Evolutionary conservation across 2,113 vertebrate genomes (phyloP).

Genomic region (Psilopogon haemacephalus): DNA sequence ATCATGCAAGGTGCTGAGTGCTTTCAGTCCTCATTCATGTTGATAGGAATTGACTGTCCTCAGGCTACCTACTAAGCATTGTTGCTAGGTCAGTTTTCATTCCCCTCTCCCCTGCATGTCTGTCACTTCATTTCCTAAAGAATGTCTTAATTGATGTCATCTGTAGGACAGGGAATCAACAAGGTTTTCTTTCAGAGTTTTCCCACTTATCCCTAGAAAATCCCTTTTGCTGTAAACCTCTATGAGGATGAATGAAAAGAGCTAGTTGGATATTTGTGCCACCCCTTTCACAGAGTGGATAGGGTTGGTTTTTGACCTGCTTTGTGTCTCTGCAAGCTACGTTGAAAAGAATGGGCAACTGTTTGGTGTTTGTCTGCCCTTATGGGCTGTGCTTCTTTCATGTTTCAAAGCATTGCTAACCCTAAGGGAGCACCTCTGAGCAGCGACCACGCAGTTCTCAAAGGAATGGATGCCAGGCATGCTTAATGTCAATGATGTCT

Average conservation of each 20-base stretch:
- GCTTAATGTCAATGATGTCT: neutral
- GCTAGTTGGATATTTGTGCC: neutral
- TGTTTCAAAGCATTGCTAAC: neutral
- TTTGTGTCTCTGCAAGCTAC: neutral
- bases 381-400: neutral
- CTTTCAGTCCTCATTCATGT: neutral
- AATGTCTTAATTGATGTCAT: conserved; percentile 9
- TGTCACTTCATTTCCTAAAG: conserved; percentile 27
- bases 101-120: neutral
- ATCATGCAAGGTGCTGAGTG: conserved; percentile 3
- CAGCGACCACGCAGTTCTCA: neutral
- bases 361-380: neutral
- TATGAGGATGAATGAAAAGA: neutral
- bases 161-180: neutral
- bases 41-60: conserved; percentile 27
- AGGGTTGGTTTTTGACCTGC: neutral
- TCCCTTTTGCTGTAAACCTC: neutral
- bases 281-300: neutral
- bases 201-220: neutral
- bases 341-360: neutral
- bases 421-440: neutral
- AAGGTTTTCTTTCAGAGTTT: conserved; percentile 4
- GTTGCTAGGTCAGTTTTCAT: conserved; percentile 11
- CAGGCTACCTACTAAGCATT: neutral
- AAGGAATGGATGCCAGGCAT: neutral